Evolutionary conservation across 2,888 invertebrate species (phyloP).

Genomic region (Drosophila paranaensis): DNA sequence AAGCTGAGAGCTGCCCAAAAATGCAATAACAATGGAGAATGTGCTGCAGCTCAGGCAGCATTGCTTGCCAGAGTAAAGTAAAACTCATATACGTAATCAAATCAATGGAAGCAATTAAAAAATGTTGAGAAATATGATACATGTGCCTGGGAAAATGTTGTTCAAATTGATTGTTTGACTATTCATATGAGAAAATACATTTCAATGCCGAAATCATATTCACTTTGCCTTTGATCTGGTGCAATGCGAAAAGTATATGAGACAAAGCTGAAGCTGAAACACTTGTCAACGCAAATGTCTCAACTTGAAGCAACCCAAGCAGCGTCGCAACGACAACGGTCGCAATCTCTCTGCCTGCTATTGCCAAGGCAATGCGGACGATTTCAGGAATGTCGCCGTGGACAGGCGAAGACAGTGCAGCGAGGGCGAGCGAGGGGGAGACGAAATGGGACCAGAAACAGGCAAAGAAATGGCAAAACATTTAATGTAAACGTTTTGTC

Average conservation of each 20-base stretch:
- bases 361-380: constrained; percentile 61
- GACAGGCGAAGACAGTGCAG: constrained; percentile 56
- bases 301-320: constrained; percentile 50
- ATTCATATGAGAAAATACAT: too few relatives aligned
- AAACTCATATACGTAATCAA: background rate
- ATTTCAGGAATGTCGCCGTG: constrained; percentile 69
- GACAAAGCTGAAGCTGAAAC: constrained; percentile 32
- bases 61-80: too few relatives aligned
- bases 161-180: background rate
- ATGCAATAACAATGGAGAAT: background rate
- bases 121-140: background rate
- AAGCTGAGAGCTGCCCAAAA: background rate
- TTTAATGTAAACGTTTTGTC: constrained; percentile 81
- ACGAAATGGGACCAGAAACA: constrained; percentile 29
- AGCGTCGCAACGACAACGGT: background rate
- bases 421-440: constrained; percentile 10
- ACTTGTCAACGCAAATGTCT: constrained; percentile 79
- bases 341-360: constrained; percentile 42
- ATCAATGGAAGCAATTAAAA: constrained; percentile 5
- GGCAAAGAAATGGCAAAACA: constrained; percentile 71
- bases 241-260: background rate
- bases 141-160: background rate
- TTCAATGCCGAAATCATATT: background rate
- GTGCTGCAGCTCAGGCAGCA: background rate
- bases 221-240: background rate